Evolutionary conservation across 2,797 vertebrate genomes (phyloP).

Genomic region (Periophthalmus magnuspinnatus): DNA sequence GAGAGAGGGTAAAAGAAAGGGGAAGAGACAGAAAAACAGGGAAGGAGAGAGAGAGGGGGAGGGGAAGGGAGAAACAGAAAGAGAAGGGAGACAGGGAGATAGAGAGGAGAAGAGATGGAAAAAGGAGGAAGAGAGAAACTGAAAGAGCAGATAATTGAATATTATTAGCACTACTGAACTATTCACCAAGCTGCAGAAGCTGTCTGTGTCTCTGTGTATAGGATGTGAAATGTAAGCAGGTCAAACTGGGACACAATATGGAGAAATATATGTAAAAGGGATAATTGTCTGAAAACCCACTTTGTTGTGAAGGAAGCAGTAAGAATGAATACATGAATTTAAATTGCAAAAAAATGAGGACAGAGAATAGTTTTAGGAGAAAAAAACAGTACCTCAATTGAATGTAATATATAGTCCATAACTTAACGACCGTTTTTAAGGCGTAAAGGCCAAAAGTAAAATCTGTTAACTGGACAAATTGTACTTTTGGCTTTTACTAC

Average conservation of each 20-base stretch:
- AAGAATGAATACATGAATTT: not conserved
- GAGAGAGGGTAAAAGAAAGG: not conserved
- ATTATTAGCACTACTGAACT: constrained; percentile 1
- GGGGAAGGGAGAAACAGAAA: not conserved
- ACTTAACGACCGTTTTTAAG: not conserved
- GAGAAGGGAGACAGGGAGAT: not conserved
- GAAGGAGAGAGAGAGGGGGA: not conserved
- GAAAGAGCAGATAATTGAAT: not conserved
- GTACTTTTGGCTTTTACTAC: too few species aligned
- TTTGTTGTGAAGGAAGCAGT: not conserved
- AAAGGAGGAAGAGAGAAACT: not conserved
- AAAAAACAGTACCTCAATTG: not conserved
- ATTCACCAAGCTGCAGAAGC: not conserved
- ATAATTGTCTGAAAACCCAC: not conserved
- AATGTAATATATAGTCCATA: not conserved
- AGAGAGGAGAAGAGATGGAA: not conserved
- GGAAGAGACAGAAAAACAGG: not conserved
- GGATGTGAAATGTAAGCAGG: not conserved
- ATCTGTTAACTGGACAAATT: too few species aligned
- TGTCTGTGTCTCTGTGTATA: not conserved
- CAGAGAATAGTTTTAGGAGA: not conserved
- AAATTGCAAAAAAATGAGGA: not conserved
- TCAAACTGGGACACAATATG: constrained; percentile 1
- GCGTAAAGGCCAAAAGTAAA: too few species aligned
- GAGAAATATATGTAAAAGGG: not conserved